Conservation (phyloP, 2,888 invertebrate genomes). For the Masnerella sp. region DNA sequence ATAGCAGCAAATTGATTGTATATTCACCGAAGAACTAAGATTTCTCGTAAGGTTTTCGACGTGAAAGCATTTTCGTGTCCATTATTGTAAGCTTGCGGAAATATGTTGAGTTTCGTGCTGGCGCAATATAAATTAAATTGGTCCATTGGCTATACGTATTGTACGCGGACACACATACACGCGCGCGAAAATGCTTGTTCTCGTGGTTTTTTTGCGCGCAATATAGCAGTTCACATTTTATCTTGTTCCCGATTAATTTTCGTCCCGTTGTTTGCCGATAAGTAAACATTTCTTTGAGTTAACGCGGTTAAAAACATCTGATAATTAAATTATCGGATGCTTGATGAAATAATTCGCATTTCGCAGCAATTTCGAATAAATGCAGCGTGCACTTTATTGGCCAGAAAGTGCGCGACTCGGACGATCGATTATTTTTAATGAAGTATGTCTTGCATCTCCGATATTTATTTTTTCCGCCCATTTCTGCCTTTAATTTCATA, state of each 20-base stretch:
- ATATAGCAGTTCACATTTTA: background rate
- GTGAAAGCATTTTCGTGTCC: constrained; percentile 27
- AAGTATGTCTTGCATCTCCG: background rate
- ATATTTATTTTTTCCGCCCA: constrained; percentile 20
- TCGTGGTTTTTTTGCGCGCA: constrained; percentile 1
- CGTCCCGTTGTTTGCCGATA: background rate
- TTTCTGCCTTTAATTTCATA: too few relatives aligned
- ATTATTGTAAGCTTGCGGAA: constrained; percentile 22
- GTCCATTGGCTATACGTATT: background rate
- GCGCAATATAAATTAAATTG: constrained; percentile 12
- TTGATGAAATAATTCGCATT: constrained; percentile 9
- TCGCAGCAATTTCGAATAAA: background rate
- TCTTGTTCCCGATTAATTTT: background rate
- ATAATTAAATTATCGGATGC: constrained; percentile 10
- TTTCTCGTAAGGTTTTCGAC: constrained; percentile 19
- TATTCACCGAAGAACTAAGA: constrained; percentile 21
- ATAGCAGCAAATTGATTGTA: constrained; percentile 19
- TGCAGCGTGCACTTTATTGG: constrained; percentile 3
- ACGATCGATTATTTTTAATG: constrained; percentile 19
- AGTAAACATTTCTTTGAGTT: background rate
- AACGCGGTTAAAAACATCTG: too few relatives aligned
- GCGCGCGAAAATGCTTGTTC: constrained; percentile 1
- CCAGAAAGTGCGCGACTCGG: background rate
- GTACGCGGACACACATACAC: background rate
- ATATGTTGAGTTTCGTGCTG: constrained; percentile 15